Conservation (phyloP, 2,888 invertebrate genomes). For the Pemphredon lugubris region DNA sequence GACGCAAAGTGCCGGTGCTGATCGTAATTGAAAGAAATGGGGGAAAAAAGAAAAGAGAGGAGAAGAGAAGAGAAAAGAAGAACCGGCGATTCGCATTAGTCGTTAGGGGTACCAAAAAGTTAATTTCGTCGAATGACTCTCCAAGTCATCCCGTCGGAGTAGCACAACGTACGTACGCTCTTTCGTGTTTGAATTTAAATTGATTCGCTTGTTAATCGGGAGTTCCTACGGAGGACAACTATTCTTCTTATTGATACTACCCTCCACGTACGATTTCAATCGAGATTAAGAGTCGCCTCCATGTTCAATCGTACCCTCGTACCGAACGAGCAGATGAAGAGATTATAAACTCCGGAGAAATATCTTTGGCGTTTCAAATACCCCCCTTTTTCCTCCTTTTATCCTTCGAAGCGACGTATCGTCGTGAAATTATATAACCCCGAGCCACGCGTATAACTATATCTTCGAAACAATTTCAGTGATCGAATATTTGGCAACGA, state of each 20-base stretch:
- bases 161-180: slow-evolving; percentile 17
- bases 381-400: not conserved
- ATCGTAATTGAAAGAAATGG: no score
- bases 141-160: slow-evolving; percentile 42
- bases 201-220: slow-evolving; percentile 44
- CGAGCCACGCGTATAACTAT: no score
- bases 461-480: no score
- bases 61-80: not conserved
- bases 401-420: slow-evolving; percentile 2
- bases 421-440: slow-evolving; percentile 20
- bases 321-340: not conserved
- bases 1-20: no score
- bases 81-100: not conserved
- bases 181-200: slow-evolving; percentile 57
- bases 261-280: slow-evolving; percentile 24
- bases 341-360: not conserved
- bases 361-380: not conserved
- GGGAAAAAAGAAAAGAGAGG: not conserved
- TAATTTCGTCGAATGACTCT: slow-evolving; percentile 23
- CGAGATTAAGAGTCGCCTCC: slow-evolving; percentile 22
- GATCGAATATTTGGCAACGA: not conserved
- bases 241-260: slow-evolving; percentile 15
- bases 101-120: not conserved
- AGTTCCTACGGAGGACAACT: slow-evolving; percentile 6
- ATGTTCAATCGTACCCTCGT: slow-evolving; percentile 1